Evolutionary conservation across 2,888 invertebrate species (phyloP).

Genomic region (Ormyrus rosae): DNA sequence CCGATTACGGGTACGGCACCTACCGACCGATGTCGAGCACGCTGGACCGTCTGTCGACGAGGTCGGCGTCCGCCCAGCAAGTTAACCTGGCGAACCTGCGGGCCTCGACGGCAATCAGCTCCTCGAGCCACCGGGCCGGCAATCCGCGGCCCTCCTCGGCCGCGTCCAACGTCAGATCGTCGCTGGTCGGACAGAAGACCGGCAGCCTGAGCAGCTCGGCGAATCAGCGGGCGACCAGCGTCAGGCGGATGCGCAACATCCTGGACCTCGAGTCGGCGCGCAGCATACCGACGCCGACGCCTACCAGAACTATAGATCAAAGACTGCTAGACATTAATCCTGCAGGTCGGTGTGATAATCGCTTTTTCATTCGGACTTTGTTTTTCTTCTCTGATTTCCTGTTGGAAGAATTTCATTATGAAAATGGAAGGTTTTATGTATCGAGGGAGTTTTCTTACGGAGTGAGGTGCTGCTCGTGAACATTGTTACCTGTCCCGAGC

Average conservation of each 20-base stretch:
- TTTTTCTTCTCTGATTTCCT: slow-evolving; percentile 12
- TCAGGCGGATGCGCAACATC: slow-evolving; percentile 88
- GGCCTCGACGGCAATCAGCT: slow-evolving; percentile 74
- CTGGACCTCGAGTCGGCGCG: slow-evolving; percentile 82
- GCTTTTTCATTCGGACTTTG: background rate
- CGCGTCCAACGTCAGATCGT: slow-evolving; percentile 70
- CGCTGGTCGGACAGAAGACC: slow-evolving; percentile 69
- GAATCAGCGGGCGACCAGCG: slow-evolving; percentile 79
- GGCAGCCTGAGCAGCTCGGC: slow-evolving; percentile 58
- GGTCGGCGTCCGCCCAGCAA: slow-evolving; percentile 82
- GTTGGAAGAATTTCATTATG: background rate
- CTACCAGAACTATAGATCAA: slow-evolving; percentile 82
- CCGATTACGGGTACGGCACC: slow-evolving; percentile 78
- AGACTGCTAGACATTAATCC: slow-evolving; percentile 92
- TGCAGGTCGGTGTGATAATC: slow-evolving; percentile 79
- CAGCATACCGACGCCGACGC: slow-evolving; percentile 85
- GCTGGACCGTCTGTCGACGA: slow-evolving; percentile 81
- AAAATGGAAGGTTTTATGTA: too few species aligned
- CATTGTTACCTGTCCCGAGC: too few species aligned
- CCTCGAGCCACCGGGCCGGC: slow-evolving; percentile 69
- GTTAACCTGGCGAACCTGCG: slow-evolving; percentile 73
- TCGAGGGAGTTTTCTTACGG: too few species aligned
- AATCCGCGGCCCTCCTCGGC: slow-evolving; percentile 71
- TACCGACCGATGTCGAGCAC: slow-evolving; percentile 84
- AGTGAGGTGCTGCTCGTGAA: too few species aligned